Percentiles rank a stretch among this genome's conserved stretches.
phyloP scores from a whole-genome alignment of 2,888 invertebrate species.

The Ochlodes sylvanus region DNA sequence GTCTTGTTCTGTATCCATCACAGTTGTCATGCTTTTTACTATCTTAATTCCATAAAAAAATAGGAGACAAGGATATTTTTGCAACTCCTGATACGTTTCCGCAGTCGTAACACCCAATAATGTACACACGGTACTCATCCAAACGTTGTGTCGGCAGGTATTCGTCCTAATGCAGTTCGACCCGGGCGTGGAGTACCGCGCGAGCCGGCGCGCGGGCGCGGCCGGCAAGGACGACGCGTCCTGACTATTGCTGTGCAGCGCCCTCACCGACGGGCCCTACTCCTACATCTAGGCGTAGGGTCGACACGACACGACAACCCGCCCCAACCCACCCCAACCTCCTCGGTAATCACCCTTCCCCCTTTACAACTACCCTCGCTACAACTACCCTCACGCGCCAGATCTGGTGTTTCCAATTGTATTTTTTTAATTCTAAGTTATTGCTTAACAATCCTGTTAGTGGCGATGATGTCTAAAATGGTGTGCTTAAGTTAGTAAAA shows the following conservation, averaged over 20 bases:
- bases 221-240: slow-evolving; percentile 95
- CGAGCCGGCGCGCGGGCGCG: slow-evolving; percentile 87
- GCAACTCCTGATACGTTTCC: neutral
- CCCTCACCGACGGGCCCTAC: slow-evolving; percentile 99
- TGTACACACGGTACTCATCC: neutral
- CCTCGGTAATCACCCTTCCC: neutral
- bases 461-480: too few species aligned
- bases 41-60: too few species aligned
- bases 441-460: too few species aligned
- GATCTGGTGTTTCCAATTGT: too few species aligned
- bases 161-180: slow-evolving; percentile 99
- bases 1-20: too few species aligned
- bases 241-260: slow-evolving; percentile 99
- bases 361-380: too few species aligned
- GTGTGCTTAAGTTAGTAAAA: too few species aligned
- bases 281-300: slow-evolving; percentile 90
- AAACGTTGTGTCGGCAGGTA: slow-evolving; percentile 86
- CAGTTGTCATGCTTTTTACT: too few species aligned
- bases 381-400: too few species aligned
- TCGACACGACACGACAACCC: slow-evolving; percentile 46
- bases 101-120: neutral
- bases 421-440: too few species aligned
- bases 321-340: slow-evolving; percentile 11
- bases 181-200: slow-evolving; percentile 98
- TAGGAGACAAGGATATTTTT: neutral